Base-by-base conservation (phyloP, 2,888 invertebrate species). In the Heliconius hortense region DNA sequence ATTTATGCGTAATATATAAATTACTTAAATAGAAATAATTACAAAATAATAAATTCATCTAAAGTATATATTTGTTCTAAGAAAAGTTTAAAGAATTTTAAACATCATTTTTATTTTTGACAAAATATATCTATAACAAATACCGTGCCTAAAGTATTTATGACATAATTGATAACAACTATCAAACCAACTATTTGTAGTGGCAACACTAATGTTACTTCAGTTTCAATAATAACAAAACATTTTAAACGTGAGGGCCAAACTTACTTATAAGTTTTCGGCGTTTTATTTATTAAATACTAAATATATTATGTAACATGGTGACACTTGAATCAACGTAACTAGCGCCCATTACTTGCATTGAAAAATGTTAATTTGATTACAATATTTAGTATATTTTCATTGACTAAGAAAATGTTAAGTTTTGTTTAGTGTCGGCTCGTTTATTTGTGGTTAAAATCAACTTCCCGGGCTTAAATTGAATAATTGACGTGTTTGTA, bases 401-500 rank as follows among this genome's bases (percentile, higher is more conserved):
- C 11, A 26, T 68, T 68, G 53, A 1, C 18, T n/a, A 53, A 31
- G 26, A 21, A 28, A 39, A 35, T 43, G 13, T 8, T 13, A 60
- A 26, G 11, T 39, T 71, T 56, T 35, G n/a, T 2, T 18, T 28
- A 56, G 11, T 39, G 24, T 24, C 18, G 18, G 10, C n/a, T 26
- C 39, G 21, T 26, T 26, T 70, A 62, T 72, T 31, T 56, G 26
- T 28, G 7, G 53, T 72, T 43, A 48, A 43, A 74, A 43, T 31
- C 72, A 48, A 72, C 73, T 77, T 88, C 87, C 88, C 88, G 88
- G 87, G 82, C 67, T 82, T 76, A 82, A 84, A 88, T 88, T 88
- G 84, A 86, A 86, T 84, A 88, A 89, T 88, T 88, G 89, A 88
- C 86, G 85, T 85, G 81, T 83, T 83, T 78, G 80, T 76, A 76